Percentiles rank a stretch among this genome's conserved stretches.
phyloP scores from a whole-genome alignment of 2,888 invertebrate genomes.

The Leptothorax acervorum region DNA sequence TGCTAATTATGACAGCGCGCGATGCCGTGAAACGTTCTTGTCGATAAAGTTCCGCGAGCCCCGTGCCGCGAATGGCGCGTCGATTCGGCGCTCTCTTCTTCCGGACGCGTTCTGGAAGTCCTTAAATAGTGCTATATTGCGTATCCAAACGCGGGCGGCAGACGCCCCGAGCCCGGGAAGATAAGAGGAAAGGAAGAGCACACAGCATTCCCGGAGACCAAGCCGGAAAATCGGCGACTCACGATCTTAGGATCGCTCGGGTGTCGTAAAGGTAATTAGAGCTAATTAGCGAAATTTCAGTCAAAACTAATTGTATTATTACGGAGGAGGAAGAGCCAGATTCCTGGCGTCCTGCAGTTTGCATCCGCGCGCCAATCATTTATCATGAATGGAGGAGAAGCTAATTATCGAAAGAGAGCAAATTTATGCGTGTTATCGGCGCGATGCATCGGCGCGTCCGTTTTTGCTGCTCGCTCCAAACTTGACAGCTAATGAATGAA shows the following conservation, averaged over 20 bases:
- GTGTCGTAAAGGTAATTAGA: constrained; percentile 33
- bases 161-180: background rate
- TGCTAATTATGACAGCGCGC: constrained; percentile 37
- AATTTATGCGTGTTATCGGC: constrained; percentile 23
- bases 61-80: background rate
- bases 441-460: background rate
- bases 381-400: background rate
- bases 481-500: background rate
- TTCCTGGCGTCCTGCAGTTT: background rate
- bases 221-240: background rate
- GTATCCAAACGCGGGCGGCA: background rate
- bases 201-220: background rate
- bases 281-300: constrained; percentile 11
- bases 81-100: constrained; percentile 16
- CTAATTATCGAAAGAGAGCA: constrained; percentile 1
- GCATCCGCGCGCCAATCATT: background rate
- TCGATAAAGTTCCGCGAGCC: constrained; percentile 24
- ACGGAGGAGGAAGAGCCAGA: background rate
- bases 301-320: constrained; percentile 2
- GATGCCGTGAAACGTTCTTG: constrained; percentile 43
- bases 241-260: constrained; percentile 21
- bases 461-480: background rate
- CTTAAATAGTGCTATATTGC: constrained; percentile 19
- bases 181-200: constrained; percentile 15
- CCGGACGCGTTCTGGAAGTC: background rate